These are phyloP conservation scores for Leptothorax acervorum DNA, from an alignment of 2,888 invertebrate genomes.

Conservation along the genomic window DNA sequence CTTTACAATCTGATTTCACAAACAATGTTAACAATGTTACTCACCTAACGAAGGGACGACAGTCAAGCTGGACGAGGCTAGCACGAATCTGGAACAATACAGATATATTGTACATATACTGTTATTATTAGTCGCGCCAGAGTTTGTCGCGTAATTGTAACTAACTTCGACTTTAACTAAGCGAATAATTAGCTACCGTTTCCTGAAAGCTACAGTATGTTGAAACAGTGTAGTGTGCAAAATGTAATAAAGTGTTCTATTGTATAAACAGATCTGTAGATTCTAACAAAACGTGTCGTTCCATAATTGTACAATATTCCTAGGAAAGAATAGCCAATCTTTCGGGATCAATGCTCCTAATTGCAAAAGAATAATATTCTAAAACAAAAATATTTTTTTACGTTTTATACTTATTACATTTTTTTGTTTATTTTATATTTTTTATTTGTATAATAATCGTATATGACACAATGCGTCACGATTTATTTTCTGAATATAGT, in stretches of 20 bases:
- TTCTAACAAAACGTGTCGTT: background rate
- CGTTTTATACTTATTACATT: background rate
- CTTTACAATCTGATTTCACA: conserved; percentile 15
- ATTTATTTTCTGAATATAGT: background rate
- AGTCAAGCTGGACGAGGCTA: conserved; percentile 65
- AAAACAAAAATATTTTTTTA: background rate
- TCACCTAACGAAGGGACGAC: conserved; percentile 66
- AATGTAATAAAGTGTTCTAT: conserved; percentile 22
- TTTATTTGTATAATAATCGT: background rate
- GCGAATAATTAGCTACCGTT: conserved; percentile 48
- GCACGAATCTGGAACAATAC: conserved; percentile 69
- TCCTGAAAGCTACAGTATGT: conserved; percentile 27
- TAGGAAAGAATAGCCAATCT: background rate
- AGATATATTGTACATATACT: conserved; percentile 22
- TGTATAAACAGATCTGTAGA: conserved; percentile 3
- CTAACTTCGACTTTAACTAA: conserved; percentile 45
- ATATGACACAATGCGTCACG: too few species aligned
- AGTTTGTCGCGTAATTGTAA: conserved; percentile 53
- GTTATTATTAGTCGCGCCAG: conserved; percentile 44
- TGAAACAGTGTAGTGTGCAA: background rate
- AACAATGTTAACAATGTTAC: conserved; percentile 59
- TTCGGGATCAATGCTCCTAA: background rate
- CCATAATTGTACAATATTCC: background rate
- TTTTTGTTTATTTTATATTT: background rate
- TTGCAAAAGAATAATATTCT: background rate